phyloP scores from a whole-genome alignment of 2,113 vertebrate species.

The Callipepla californica region DNA sequence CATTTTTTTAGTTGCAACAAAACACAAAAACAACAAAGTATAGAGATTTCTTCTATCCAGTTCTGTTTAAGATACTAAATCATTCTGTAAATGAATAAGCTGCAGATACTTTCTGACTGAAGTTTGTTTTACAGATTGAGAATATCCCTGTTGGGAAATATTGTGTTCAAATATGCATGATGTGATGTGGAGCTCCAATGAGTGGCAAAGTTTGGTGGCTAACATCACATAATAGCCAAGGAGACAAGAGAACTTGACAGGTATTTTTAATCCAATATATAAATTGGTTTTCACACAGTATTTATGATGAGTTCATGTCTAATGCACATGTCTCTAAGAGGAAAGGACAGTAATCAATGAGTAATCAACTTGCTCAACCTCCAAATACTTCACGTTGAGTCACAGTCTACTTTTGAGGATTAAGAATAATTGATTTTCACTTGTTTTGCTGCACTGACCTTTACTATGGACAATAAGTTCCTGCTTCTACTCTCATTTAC shows the following conservation, averaged over 20 bases:
- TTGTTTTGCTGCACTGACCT: background rate
- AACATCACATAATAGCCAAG: background rate
- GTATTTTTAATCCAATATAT: background rate
- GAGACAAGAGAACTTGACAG: background rate
- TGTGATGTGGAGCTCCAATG: background rate
- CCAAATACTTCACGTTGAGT: background rate
- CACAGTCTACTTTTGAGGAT: background rate
- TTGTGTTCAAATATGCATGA: rapidly evolving
- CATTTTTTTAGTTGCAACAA: background rate
- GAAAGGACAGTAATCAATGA: background rate
- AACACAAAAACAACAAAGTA: background rate
- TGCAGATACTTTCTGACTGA: background rate
- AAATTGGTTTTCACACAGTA: background rate
- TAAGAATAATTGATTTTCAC: background rate
- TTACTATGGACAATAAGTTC: background rate
- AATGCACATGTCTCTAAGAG: background rate
- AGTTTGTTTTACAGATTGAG: background rate
- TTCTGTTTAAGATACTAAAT: background rate
- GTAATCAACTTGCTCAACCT: background rate
- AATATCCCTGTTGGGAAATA: background rate
- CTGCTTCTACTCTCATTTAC: background rate
- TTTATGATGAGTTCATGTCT: background rate
- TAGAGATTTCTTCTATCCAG: background rate
- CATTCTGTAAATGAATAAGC: background rate
- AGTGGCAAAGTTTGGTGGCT: background rate